Evolutionary conservation across 2,113 vertebrate species (phyloP).

Genomic region (Psephotus haematonotus): DNA sequence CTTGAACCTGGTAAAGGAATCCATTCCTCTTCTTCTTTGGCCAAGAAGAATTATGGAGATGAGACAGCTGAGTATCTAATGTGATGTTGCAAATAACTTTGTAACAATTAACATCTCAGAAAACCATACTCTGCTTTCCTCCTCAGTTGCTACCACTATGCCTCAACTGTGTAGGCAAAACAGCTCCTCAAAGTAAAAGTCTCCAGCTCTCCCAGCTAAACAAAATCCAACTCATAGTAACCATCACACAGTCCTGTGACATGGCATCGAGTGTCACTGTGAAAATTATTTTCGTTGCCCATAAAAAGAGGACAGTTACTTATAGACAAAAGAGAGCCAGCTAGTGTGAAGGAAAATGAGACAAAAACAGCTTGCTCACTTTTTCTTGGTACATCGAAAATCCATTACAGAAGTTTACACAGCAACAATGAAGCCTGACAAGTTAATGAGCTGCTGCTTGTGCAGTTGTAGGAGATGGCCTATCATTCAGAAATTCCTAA

Average conservation of each 20-base stretch:
- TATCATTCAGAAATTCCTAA: neutral
- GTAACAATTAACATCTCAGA: neutral
- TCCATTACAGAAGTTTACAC: slow-evolving; percentile 7
- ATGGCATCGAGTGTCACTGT: rapidly evolving
- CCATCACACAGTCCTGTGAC: neutral
- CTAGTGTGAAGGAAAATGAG: neutral
- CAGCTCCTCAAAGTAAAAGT: neutral
- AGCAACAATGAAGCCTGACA: slow-evolving; percentile 12
- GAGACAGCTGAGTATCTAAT: neutral
- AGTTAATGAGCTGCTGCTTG: neutral
- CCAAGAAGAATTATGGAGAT: rapidly evolving
- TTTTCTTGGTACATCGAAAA: slow-evolving; percentile 36
- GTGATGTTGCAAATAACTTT: neutral
- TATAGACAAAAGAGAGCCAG: neutral
- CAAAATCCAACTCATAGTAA: neutral
- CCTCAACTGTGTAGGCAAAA: neutral
- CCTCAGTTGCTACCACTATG: neutral
- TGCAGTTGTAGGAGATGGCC: neutral
- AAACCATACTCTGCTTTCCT: neutral
- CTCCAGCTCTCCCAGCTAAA: neutral
- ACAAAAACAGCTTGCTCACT: neutral
- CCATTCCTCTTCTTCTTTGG: neutral
- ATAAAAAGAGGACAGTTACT: neutral
- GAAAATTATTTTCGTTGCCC: neutral
- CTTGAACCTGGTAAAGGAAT: neutral